These are phyloP conservation scores for Plusia festucae DNA, from an alignment of 2,888 invertebrate genomes.

Conservation along the genomic window DNA sequence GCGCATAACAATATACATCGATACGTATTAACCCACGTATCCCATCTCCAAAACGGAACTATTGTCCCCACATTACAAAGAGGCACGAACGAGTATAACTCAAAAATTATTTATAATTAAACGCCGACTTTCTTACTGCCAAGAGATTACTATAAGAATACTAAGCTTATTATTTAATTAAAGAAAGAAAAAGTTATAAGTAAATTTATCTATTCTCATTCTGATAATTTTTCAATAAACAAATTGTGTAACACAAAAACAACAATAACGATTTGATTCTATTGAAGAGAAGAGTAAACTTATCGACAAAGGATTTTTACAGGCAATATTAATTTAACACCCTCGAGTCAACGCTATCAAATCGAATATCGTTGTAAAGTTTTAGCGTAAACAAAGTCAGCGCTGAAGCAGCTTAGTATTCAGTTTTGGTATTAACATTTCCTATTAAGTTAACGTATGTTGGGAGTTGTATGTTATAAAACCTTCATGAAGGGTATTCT, in stretches of 20 bases:
- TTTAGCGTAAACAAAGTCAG: background rate
- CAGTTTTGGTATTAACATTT: background rate
- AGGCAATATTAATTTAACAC: slow-evolving; percentile 3
- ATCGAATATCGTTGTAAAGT: slow-evolving; percentile 2
- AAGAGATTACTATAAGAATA: slow-evolving; percentile 41
- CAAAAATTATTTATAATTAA: slow-evolving; percentile 61
- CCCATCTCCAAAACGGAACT: slow-evolving; percentile 27
- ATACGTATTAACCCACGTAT: slow-evolving; percentile 17
- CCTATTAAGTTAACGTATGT: background rate
- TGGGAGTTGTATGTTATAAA: background rate
- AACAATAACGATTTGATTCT: background rate
- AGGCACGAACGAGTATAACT: slow-evolving; percentile 42
- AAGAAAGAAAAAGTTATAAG: background rate
- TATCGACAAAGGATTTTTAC: slow-evolving; percentile 1
- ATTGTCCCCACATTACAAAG: slow-evolving; percentile 59
- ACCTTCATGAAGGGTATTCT: background rate
- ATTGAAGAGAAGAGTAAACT: background rate
- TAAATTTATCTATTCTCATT: background rate
- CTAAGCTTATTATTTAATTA: slow-evolving; percentile 23
- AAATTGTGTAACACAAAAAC: background rate
- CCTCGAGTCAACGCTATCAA: background rate
- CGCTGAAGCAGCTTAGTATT: background rate
- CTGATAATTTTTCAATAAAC: background rate
- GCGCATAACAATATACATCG: slow-evolving; percentile 29
- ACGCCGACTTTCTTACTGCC: slow-evolving; percentile 52